Conservation (phyloP, 2,113 vertebrate genomes). For the Sminthopsis crassicaudata region DNA sequence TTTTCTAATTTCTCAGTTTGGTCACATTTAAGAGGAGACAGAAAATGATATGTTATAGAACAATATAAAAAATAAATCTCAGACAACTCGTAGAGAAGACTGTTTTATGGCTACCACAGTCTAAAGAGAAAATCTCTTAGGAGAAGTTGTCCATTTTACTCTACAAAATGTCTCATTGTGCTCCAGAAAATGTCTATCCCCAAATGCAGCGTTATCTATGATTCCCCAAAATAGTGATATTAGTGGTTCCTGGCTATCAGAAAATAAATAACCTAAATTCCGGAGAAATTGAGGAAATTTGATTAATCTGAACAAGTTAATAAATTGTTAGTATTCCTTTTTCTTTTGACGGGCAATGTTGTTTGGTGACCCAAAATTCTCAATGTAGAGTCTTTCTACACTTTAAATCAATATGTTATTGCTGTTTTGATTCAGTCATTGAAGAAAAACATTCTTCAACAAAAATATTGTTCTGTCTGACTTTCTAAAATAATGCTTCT, state of each 20-base stretch:
- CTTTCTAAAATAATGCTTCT: conserved; percentile 35
- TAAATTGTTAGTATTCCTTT: not conserved
- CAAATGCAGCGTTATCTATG: not conserved
- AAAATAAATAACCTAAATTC: not conserved
- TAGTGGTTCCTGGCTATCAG: not conserved
- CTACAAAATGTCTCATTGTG: not conserved
- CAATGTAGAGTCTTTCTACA: not conserved
- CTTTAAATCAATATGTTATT: not conserved
- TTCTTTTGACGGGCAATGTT: not conserved
- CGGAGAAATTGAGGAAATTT: not conserved
- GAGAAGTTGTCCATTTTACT: not conserved
- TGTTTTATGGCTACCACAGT: not conserved
- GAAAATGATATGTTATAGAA: not conserved
- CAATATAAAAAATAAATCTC: not conserved
- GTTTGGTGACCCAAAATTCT: not conserved
- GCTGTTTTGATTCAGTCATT: not conserved
- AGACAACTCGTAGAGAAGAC: not conserved
- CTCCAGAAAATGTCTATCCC: not conserved
- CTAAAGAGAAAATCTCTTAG: not conserved
- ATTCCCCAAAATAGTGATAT: not conserved
- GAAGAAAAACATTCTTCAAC: not conserved
- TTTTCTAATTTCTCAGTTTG: not conserved
- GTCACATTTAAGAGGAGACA: not conserved
- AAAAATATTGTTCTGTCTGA: conserved; percentile 22
- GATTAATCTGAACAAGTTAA: not conserved